Conservation (phyloP, 2,888 invertebrate genomes). For the Cheilosia grossa region DNA sequence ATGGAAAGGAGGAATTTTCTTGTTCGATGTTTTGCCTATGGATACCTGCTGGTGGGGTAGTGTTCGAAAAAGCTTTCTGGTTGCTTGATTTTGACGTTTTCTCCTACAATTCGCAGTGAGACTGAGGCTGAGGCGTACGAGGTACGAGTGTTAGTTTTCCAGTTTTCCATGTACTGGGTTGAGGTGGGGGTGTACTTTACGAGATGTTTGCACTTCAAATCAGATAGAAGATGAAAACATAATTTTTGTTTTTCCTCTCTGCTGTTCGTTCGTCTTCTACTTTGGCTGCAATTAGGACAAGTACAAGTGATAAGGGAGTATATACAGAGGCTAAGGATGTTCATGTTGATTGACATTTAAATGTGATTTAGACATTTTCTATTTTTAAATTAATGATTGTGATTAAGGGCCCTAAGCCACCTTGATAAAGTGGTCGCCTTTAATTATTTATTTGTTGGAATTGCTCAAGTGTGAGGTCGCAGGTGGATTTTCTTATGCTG, state of each 20-base stretch:
- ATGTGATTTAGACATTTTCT: conserved; percentile 10
- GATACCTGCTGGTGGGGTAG: conserved; percentile 55
- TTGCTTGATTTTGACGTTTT: conserved; percentile 43
- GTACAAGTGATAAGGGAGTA: conserved; percentile 12
- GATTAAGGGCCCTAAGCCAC: not conserved
- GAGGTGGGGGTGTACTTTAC: conserved; percentile 39
- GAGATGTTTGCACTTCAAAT: conserved; percentile 66
- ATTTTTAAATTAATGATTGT: conserved; percentile 9
- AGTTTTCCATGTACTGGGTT: conserved; percentile 38
- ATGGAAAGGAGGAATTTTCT: conserved; percentile 69
- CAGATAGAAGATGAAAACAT: conserved; percentile 16
- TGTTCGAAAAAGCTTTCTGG: conserved; percentile 70
- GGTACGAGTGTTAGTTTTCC: conserved; percentile 48
- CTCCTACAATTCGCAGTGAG: conserved; percentile 50
- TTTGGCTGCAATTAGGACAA: conserved; percentile 9
- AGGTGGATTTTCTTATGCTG: no score
- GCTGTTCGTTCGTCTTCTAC: not conserved
- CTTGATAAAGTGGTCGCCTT: not conserved
- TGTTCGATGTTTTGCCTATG: conserved; percentile 42
- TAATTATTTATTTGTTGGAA: not conserved
- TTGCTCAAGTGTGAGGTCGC: no score
- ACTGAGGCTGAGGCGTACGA: conserved; percentile 12
- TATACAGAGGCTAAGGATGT: conserved; percentile 5
- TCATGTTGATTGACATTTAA: conserved; percentile 18
- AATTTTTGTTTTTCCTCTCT: not conserved